phyloP scores from a whole-genome alignment of 2,888 invertebrate species.

The Drosophila diplacantha region DNA sequence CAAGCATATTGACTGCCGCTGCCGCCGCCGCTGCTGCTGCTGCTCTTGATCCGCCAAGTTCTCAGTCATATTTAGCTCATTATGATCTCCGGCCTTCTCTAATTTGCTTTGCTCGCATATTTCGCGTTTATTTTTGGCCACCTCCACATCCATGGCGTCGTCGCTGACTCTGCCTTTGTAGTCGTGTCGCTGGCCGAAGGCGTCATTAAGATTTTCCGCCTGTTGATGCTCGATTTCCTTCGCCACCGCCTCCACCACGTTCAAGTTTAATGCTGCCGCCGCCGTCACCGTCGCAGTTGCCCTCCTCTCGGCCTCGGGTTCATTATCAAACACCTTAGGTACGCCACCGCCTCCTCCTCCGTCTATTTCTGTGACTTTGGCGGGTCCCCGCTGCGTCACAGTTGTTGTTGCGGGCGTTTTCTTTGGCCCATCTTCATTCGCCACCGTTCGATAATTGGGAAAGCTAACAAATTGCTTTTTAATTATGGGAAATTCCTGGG shows the following conservation, averaged over 20 bases:
- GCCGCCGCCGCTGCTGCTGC: conserved; percentile 25
- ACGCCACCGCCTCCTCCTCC: conserved; percentile 31
- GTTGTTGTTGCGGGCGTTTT: conserved; percentile 40
- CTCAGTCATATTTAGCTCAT: conserved; percentile 69
- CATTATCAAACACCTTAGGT: conserved; percentile 64
- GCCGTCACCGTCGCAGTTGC: neutral
- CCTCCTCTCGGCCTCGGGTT: conserved; percentile 52
- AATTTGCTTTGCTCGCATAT: conserved; percentile 66
- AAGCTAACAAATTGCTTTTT: conserved; percentile 65
- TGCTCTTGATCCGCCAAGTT: conserved; percentile 34
- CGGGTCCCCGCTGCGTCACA: conserved; percentile 56
- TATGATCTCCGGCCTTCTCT: conserved; percentile 55
- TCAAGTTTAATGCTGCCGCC: conserved; percentile 59
- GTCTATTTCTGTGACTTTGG: conserved; percentile 55
- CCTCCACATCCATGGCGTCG: conserved; percentile 65
- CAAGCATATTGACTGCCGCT: conserved; percentile 63
- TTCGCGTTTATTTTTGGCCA: conserved; percentile 68
- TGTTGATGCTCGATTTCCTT: conserved; percentile 67
- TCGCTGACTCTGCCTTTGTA: conserved; percentile 28
- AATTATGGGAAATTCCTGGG: conserved; percentile 59
- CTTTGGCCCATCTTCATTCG: conserved; percentile 27
- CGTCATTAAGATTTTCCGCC: conserved; percentile 73
- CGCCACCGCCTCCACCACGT: conserved; percentile 43
- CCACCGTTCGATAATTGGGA: conserved; percentile 41
- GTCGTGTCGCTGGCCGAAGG: conserved; percentile 56